Base-by-base conservation (phyloP, 2,888 invertebrate species). In the Cataglyphis cursor region DNA sequence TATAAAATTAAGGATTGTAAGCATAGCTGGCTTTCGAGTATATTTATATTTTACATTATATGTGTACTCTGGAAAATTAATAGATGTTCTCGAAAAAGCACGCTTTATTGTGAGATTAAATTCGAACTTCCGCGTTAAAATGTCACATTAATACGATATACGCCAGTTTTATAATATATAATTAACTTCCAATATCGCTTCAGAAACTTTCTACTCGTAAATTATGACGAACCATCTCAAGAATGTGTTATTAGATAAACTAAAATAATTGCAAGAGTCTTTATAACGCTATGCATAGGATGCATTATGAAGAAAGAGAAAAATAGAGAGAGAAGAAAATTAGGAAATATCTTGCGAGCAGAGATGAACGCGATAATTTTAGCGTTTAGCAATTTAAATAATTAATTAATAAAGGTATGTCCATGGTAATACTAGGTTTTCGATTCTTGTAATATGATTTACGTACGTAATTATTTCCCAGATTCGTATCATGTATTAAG, bases 161-260 rank as follows among this genome's bases (percentile, higher is more conserved):
- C 3, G 28, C 15, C 28, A 66, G 28, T 66, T 76, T n/a, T 76
- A 57, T 12, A 3, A 76, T 41, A 6, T 44, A 41, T 57, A 28
- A 76, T 57, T 76, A 57, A 6, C 54, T 28, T 41, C n/a, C 41
- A 65, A 66, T 76, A 66, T 54, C 57, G n/a, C 24, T 28, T 57
- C 54, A 51, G 48, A 12, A 24, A 57, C 57, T 76, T 76, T 76
- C 76, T 57, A 76, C n/a, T 51, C 38, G n/a, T 12, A 21, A 5
- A 54, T 54, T 65, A 24, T n/a, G n/a, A n/a, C n/a, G n/a, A 41
- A 66, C n/a, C 54, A 76, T n/a, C 38, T 62, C 65, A n/a, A 24
- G 41, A 28, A 76, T 54, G 18, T 41, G 3, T 8, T 41, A 57
- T 57, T 66, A 66, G 41, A 54, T n/a, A n/a, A 31, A 41, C 54